Conservation (phyloP, 2,888 invertebrate species). For the Ceraclea dissimilis region DNA sequence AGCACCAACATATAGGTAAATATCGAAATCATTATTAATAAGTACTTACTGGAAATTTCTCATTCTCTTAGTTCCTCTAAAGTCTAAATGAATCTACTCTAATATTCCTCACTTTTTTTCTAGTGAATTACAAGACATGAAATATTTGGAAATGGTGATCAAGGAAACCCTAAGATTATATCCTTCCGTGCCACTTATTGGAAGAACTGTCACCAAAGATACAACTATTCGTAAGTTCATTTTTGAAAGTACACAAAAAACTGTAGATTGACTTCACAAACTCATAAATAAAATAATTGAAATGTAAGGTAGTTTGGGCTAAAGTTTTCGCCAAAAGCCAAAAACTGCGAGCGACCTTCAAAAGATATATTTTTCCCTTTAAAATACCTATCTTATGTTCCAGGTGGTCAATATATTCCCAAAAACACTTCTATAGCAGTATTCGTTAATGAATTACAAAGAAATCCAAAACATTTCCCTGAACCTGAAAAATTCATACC, state of each 20-base stretch:
- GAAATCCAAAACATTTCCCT: conserved; percentile 19
- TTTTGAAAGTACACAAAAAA: no score
- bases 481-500: conserved; percentile 23
- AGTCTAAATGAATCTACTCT: no score
- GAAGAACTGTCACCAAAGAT: conserved; percentile 19
- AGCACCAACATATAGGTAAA: conserved; percentile 28
- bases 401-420: conserved; percentile 18
- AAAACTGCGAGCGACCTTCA: no score
- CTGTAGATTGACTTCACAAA: no score
- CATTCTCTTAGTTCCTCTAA: no score
- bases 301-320: no score
- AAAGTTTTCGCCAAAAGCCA: no score
- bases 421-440: conserved; percentile 7
- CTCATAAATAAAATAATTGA: no score
- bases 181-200: conserved; percentile 26
- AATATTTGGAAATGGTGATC: conserved; percentile 22
- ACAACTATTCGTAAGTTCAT: conserved; percentile 17
- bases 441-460: conserved; percentile 16
- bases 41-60: no score
- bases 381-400: no score
- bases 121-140: conserved; percentile 24
- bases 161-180: conserved; percentile 23
- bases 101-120: background rate
- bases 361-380: background rate
- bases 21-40: no score